phyloP scores from a whole-genome alignment of 1,140 invertebrate genomes.

The Helicoverpa zea region DNA sequence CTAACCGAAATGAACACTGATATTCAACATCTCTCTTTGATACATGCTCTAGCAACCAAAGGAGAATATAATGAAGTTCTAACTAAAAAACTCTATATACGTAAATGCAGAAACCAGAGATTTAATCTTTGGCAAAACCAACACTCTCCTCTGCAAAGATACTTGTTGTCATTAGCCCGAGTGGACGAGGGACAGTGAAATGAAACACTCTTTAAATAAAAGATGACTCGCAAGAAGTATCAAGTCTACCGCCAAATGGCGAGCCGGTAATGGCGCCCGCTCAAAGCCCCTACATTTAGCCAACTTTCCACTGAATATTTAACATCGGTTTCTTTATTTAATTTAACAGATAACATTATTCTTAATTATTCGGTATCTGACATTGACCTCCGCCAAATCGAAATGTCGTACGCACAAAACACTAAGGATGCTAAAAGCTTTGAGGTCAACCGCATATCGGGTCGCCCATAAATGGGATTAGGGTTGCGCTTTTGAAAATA shows the following conservation, averaged over 20 bases:
- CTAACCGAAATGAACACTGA: too few relatives aligned
- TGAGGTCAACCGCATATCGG: constrained; percentile 36
- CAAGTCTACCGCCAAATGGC: constrained; percentile 62
- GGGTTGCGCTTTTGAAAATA: constrained; percentile 28
- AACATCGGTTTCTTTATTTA: constrained; percentile 68
- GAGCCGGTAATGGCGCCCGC: constrained; percentile 68
- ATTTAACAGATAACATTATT: constrained; percentile 51
- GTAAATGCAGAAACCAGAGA: background rate
- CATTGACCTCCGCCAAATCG: constrained; percentile 12
- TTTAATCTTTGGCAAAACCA: background rate
- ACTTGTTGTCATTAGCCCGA: constrained; percentile 48
- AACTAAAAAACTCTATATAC: background rate
- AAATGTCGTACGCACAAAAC: constrained; percentile 4
- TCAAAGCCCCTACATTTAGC: constrained; percentile 65
- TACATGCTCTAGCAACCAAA: background rate
- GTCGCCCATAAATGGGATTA: constrained; percentile 15
- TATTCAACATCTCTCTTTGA: background rate
- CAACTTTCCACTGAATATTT: constrained; percentile 76
- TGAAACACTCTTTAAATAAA: constrained; percentile 74
- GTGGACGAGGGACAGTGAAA: constrained; percentile 55
- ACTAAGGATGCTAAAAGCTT: constrained; percentile 35
- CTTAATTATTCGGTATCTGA: constrained; percentile 26
- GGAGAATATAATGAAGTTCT: background rate
- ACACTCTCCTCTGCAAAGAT: background rate
- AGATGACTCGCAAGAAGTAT: constrained; percentile 68